phyloP scores from a whole-genome alignment of 2,113 vertebrate genomes.

The Lepus europaeus region DNA sequence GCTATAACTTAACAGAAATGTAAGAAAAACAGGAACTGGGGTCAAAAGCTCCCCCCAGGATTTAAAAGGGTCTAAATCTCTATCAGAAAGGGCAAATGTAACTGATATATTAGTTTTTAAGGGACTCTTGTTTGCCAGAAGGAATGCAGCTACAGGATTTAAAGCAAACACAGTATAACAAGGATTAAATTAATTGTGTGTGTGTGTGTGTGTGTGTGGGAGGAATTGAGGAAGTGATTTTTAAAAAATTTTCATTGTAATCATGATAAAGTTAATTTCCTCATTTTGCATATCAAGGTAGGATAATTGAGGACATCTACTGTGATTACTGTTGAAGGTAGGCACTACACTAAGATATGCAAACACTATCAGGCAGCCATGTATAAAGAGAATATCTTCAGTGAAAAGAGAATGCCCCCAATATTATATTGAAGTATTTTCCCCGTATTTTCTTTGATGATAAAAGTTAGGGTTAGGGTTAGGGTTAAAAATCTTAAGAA shows the following conservation, averaged over 20 bases:
- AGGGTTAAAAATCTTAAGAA: constrained; percentile 36
- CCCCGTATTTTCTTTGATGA: neutral
- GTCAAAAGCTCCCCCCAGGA: constrained; percentile 78
- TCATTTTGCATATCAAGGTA: neutral
- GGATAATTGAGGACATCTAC: neutral
- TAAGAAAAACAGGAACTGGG: constrained; percentile 64
- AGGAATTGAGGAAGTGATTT: constrained; percentile 70
- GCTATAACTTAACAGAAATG: constrained; percentile 54
- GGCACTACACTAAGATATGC: neutral
- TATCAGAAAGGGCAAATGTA: constrained; percentile 89
- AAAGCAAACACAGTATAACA: constrained; percentile 84
- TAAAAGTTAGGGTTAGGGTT: neutral
- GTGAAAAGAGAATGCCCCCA: neutral
- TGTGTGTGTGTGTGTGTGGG: fast-evolving
- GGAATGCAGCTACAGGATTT: constrained; percentile 84
- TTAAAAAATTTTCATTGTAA: constrained; percentile 60
- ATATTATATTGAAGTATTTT: constrained; percentile 30
- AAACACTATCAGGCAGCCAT: constrained; percentile 23
- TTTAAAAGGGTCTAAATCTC: constrained; percentile 89
- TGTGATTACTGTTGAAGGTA: neutral
- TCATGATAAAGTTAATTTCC: constrained; percentile 32
- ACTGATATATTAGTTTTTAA: constrained; percentile 86
- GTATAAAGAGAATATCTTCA: neutral
- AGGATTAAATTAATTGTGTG: constrained; percentile 86
- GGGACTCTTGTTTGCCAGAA: constrained; percentile 75